Evolutionary conservation across 2,888 invertebrate species (phyloP), one percentile per base, ranked within the genome.

Genomic region (Apodemia mormo): DNA sequence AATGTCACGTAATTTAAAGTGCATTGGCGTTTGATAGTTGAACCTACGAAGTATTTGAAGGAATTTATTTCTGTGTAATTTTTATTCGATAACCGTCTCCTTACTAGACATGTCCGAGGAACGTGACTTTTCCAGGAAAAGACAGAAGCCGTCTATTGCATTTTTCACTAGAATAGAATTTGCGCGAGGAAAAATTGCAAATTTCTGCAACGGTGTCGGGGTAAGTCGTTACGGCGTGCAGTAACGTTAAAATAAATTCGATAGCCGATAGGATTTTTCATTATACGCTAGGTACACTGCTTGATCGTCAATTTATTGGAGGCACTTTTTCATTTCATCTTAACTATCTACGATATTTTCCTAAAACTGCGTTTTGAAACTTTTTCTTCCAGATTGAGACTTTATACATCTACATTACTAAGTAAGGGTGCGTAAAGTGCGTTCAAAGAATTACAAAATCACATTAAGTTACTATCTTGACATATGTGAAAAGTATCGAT

Each of bases 141-240:
- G 83, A 82, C 81, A 80, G 78, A 74, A 79, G 77, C 76, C 78
- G 78, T 76, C 77, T 75, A 74, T 79, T 83, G 82, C 82, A 86
- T 89, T 88, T 90, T 88, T 86, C 84, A 83, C 80, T 52, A 79
- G 78, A 83, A 85, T 82, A 81, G 83, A 85, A 86, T 86, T 85
- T 80, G 74, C 78, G 77, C 78, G 75, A 76, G 81, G 81, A 81
- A 84, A 89, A 87, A 84, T 86, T 87, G 87, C 83, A 87, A 86
- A 85, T 86, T 86, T 83, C 79, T 84, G 82, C 85, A 82, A 76
- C 80, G 81, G 74, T 75, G 72, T 79, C 78, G 75, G 73, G 74
- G 77, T 74, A 77, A 77, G 76, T 76, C 82, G 82, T 80, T 83
- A 81, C 80, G 81, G 74, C 76, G 76, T 73, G 73, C 74, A 76